phyloP scores from a whole-genome alignment of 2,113 vertebrate genomes.

The Daphoenositta chrysoptera region DNA sequence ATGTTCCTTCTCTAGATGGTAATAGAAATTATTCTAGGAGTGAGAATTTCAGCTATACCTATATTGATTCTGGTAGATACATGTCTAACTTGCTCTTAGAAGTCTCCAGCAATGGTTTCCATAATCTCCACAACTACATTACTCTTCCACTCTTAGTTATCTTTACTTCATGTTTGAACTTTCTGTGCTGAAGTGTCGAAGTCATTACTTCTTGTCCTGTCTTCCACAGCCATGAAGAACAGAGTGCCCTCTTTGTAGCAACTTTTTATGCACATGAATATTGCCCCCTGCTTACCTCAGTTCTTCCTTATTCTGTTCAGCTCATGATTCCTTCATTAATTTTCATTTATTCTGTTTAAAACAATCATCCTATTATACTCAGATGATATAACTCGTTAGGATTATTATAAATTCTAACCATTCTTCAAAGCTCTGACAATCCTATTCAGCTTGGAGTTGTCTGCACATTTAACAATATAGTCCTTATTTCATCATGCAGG shows the following conservation, averaged over 20 bases:
- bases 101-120: neutral
- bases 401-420: neutral
- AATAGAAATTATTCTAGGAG: neutral
- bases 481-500: neutral
- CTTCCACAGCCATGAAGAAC: neutral
- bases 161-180: neutral
- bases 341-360: neutral
- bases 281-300: neutral
- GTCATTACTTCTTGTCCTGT: neutral
- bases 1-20: neutral
- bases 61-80: neutral
- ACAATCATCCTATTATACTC: neutral
- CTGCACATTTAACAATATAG: neutral
- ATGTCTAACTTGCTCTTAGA: neutral
- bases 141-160: neutral
- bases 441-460: neutral
- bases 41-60: neutral
- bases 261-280: neutral
- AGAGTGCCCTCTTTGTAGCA: neutral
- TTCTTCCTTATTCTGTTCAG: neutral
- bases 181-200: neutral
- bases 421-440: neutral
- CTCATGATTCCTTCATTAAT: neutral
- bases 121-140: neutral
- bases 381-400: neutral